phyloP scores from a whole-genome alignment of 2,888 invertebrate species.

The Eutolmus rufibarbis region DNA sequence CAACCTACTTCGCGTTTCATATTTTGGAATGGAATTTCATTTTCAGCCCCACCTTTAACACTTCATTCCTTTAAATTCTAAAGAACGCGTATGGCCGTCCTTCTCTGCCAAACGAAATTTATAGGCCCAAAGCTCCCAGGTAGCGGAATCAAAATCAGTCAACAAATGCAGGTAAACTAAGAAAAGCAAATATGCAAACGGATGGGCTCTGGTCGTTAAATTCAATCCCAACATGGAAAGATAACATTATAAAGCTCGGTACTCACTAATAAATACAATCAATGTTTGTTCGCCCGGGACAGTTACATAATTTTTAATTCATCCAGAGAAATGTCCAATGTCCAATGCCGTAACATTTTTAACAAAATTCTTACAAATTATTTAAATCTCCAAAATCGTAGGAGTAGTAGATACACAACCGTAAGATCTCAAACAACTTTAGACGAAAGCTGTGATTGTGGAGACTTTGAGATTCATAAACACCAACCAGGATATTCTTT shows the following conservation, averaged over 20 bases:
- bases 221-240: not conserved
- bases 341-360: too few relatives aligned
- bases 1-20: slow-evolving; percentile 15
- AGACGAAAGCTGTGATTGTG: too few relatives aligned
- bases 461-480: too few relatives aligned
- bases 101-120: not conserved
- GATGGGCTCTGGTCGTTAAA: not conserved
- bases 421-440: too few relatives aligned
- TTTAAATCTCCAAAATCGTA: too few relatives aligned
- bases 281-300: not conserved
- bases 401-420: too few relatives aligned
- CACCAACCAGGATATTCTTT: too few relatives aligned
- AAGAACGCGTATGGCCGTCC: not conserved
- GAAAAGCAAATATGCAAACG: not conserved
- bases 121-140: not conserved
- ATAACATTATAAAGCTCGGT: not conserved
- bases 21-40: slow-evolving; percentile 32
- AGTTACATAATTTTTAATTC: too few relatives aligned
- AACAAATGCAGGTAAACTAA: not conserved
- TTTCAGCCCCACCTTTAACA: slow-evolving; percentile 8
- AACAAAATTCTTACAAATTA: too few relatives aligned
- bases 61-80: slow-evolving; percentile 6
- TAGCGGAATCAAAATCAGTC: not conserved
- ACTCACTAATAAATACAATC: not conserved
- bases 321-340: too few relatives aligned